Evolutionary conservation across 2,113 vertebrate genomes (phyloP).

Genomic region (Potamarius usumacintae): DNA sequence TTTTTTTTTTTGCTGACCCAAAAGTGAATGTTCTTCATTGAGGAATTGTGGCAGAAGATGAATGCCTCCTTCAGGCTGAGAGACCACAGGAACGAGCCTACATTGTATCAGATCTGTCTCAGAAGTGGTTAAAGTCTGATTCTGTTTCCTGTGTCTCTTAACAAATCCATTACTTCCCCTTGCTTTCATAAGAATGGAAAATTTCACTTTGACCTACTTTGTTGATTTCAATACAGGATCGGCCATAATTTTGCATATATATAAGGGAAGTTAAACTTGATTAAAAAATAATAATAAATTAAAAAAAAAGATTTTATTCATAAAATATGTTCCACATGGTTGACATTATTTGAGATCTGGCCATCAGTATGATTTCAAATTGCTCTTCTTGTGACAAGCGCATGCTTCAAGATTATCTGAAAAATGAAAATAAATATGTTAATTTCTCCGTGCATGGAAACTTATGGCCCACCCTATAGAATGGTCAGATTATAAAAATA

Average conservation of each 20-base stretch:
- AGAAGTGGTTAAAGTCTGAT: not conserved
- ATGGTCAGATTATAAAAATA: not conserved
- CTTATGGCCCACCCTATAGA: not conserved
- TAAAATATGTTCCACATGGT: too few species aligned
- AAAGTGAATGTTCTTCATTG: not conserved
- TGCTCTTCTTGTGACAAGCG: too few species aligned
- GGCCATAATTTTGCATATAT: too few species aligned
- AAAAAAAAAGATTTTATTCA: too few species aligned
- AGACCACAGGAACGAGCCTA: slow-evolving; percentile 21
- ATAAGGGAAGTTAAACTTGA: too few species aligned
- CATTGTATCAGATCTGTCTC: slow-evolving; percentile 26
- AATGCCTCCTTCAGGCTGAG: slow-evolving; percentile 13
- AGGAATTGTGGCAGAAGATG: slow-evolving; percentile 14
- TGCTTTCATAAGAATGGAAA: not conserved
- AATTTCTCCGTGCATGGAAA: too few species aligned
- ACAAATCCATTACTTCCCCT: not conserved
- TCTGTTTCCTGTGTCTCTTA: not conserved
- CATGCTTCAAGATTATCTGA: too few species aligned
- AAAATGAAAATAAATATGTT: too few species aligned
- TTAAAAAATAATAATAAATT: too few species aligned
- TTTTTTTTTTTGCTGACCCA: not conserved
- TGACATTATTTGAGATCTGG: too few species aligned
- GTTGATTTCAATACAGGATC: not conserved
- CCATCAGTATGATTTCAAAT: too few species aligned
- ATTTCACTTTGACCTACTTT: not conserved